Conservation (phyloP, 2,113 vertebrate genomes). For the Caloenas nicobarica region DNA sequence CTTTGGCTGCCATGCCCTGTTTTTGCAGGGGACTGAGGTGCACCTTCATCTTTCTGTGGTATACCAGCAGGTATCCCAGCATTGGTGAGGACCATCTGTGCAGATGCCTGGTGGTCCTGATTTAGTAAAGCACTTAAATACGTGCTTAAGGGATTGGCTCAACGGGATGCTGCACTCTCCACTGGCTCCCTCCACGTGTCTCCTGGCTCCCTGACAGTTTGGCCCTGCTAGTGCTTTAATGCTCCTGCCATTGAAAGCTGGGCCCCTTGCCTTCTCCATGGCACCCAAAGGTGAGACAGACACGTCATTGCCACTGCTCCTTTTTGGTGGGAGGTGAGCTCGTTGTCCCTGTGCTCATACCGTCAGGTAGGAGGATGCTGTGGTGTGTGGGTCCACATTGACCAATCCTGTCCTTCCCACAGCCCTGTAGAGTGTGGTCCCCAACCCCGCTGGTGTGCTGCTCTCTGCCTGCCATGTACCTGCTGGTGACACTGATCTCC, state of each 20-base stretch:
- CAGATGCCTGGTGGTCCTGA: not conserved
- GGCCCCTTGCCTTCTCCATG: not conserved
- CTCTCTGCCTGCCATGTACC: not conserved
- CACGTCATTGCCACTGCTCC: not conserved
- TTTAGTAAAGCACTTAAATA: slow-evolving; percentile 1
- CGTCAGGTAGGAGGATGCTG: not conserved
- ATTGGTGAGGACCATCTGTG: not conserved
- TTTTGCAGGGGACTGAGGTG: not conserved
- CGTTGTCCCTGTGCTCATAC: rapidly evolving
- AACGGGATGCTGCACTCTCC: not conserved
- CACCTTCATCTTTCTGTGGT: not conserved
- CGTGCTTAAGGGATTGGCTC: not conserved
- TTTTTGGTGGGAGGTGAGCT: not conserved
- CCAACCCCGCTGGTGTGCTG: rapidly evolving
- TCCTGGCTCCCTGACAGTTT: not conserved
- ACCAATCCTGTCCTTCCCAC: not conserved
- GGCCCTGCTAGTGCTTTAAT: not conserved
- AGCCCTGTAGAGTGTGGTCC: not conserved
- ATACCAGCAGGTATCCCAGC: not conserved
- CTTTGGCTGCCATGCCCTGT: not conserved
- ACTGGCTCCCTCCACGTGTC: not conserved
- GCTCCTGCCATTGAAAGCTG: rapidly evolving
- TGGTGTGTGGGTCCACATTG: rapidly evolving
- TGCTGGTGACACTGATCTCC: not conserved
- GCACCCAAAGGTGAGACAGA: not conserved